Conservation (phyloP, 2,113 vertebrate genomes). For the Buteo buteo region DNA sequence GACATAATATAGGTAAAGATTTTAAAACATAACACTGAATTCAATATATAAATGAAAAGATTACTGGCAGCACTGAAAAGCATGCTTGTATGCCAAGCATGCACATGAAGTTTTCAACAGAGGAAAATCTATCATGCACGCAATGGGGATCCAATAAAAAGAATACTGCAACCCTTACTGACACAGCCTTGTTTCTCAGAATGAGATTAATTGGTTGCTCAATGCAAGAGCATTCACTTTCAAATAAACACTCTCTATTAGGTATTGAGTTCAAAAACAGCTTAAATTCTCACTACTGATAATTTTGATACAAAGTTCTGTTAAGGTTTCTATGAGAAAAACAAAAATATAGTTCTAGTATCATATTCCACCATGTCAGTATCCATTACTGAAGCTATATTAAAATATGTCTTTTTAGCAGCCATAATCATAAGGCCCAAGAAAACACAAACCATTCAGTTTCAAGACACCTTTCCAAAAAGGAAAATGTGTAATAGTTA, state of each 20-base stretch:
- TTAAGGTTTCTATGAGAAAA: neutral
- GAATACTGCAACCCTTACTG: neutral
- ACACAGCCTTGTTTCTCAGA: neutral
- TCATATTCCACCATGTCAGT: neutral
- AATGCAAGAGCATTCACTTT: neutral
- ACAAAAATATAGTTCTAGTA: neutral
- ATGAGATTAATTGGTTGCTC: neutral
- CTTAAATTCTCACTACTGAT: neutral
- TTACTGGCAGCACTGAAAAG: neutral
- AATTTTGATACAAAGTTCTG: neutral
- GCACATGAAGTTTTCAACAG: neutral
- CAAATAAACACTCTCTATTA: neutral
- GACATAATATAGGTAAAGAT: neutral
- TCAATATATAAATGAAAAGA: neutral
- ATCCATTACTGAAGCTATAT: neutral
- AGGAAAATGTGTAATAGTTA: neutral
- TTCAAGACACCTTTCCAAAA: neutral
- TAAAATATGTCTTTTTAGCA: neutral
- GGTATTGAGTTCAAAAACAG: neutral
- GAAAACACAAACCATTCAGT: neutral
- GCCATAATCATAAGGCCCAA: neutral
- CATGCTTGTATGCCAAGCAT: neutral
- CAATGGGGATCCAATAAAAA: neutral
- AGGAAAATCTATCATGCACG: neutral
- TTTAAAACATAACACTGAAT: neutral